Base-by-base conservation (phyloP, 1,140 invertebrate genomes). In the Dryas iulia region DNA sequence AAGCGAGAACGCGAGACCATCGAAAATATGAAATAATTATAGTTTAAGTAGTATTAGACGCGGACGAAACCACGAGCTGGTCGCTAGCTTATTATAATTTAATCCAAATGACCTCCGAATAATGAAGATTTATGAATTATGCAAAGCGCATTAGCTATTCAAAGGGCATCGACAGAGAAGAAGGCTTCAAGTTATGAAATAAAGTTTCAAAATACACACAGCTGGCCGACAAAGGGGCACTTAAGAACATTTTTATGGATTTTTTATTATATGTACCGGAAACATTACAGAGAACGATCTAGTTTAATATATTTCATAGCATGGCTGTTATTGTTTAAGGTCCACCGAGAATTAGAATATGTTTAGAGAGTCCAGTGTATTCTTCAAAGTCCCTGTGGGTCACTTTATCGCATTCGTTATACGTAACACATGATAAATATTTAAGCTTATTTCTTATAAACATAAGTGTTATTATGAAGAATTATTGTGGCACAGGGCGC, bases 101-200 rank as follows among this genome's bases (percentile, higher is more conserved):
- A 56, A 54, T 33, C 52, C 2, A 56, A 54, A 56, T 65, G 70
- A 69, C 66, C 52, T 59, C 64, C 31, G 52, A 28, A 23, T 69
- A 47, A 62, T 63, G 35, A 65, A 28, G 61, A 59, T 39, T 39
- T 53, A 68, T 59, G 59, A 63, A 76, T 71, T 69, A 77, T 77
- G 59, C 75, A 74, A 66, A 69, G 56, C 52, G 47, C 63, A 72
- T 69, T 61, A 70, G n/a, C 28, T 33, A 66, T 64, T 66, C 64
- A 72, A 71, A 76, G 77, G 69, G 66, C 69, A 70, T 58, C 63
- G 66, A 56, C 60, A 68, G 69, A 39, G 69, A 65, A 25, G 64
- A 64, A 56, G n/a, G 53, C 35, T 59, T 59, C 28, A 23, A 35
- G 33, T 73, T 76, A 71, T 59, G 39, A 73, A 73, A 71, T 62